Evolutionary conservation across 2,888 invertebrate genomes (phyloP).

Genomic region (Conchocele bisecta): DNA sequence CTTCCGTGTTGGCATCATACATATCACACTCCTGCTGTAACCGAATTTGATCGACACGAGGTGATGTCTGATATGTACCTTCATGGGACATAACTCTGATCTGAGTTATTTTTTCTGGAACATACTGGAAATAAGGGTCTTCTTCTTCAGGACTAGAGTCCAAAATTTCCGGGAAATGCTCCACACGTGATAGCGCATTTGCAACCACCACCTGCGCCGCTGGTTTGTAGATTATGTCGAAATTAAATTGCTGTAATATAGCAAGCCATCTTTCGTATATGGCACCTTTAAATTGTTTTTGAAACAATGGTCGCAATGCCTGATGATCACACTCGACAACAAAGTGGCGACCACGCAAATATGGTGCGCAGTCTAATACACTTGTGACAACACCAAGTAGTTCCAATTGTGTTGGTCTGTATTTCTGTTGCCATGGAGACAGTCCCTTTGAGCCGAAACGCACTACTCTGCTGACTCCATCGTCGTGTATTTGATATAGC

Average conservation of each 20-base stretch:
- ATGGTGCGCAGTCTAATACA: conserved; percentile 9
- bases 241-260: conserved; percentile 17
- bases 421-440: background rate
- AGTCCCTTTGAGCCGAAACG: conserved; percentile 14
- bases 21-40: no score
- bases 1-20: no score
- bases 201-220: background rate
- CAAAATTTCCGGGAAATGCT: conserved; percentile 1
- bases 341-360: background rate
- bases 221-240: conserved; percentile 5
- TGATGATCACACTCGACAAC: conserved; percentile 8
- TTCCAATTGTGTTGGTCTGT: conserved; percentile 5
- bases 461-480: background rate
- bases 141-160: conserved; percentile 12
- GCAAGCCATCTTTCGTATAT: conserved; percentile 16
- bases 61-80: no score
- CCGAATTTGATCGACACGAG: no score
- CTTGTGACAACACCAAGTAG: conserved; percentile 5
- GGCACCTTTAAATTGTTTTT: conserved; percentile 5
- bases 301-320: conserved; percentile 5
- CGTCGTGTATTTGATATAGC: no score
- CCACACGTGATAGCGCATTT: background rate
- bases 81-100: no score
- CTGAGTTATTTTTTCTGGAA: no score
- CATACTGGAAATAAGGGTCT: background rate